These are phyloP conservation scores for Heliconius himera DNA, from an alignment of 1,140 invertebrate genomes.

Conservation along the genomic window DNA sequence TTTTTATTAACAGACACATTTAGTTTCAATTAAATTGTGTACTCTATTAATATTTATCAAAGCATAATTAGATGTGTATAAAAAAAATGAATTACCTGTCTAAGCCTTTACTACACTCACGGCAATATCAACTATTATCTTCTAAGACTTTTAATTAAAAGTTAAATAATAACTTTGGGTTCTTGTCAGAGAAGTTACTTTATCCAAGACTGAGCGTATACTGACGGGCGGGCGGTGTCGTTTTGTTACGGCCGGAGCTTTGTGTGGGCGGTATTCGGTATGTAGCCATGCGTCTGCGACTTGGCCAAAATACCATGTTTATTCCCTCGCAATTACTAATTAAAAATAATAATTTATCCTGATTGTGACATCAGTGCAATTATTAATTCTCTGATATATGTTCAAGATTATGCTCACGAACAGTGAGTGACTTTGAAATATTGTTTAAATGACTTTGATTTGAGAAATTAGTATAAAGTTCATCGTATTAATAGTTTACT, in stretches of 20 bases:
- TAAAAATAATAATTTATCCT: constrained; percentile 53
- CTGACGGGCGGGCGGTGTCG: constrained; percentile 53
- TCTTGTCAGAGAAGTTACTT: constrained; percentile 49
- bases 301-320: constrained; percentile 59
- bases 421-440: not conserved
- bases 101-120: not conserved
- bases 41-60: not conserved
- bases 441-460: constrained; percentile 21
- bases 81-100: constrained; percentile 18
- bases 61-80: not conserved
- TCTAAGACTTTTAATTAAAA: not conserved
- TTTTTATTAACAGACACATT: too few relatives aligned
- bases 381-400: constrained; percentile 18
- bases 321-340: constrained; percentile 63
- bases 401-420: not conserved
- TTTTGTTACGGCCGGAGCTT: constrained; percentile 63
- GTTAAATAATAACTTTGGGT: not conserved
- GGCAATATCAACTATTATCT: not conserved
- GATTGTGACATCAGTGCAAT: constrained; percentile 44
- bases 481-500: not conserved
- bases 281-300: constrained; percentile 54
- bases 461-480: not conserved
- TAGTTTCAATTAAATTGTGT: too few relatives aligned
- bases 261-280: constrained; percentile 57
- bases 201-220: constrained; percentile 56